Evolutionary conservation across 2,888 invertebrate genomes (phyloP).

Genomic region (Bembecia ichneumoniformis): DNA sequence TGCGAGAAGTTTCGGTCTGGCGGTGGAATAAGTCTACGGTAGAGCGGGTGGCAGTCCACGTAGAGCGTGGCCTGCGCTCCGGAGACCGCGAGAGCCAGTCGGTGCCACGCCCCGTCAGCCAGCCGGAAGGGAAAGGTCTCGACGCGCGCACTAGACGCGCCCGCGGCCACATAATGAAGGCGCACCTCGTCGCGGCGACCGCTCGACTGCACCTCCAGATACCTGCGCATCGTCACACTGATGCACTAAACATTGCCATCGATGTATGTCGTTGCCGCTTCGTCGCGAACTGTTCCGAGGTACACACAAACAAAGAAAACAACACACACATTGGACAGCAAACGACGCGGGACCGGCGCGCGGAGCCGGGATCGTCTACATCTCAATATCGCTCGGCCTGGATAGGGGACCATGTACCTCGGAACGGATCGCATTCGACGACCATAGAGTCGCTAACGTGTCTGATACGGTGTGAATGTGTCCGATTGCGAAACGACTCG

Average conservation of each 20-base stretch:
- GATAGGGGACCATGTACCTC: conserved; percentile 73
- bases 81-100: conserved; percentile 86
- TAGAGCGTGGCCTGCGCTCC: conserved; percentile 87
- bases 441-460: conserved; percentile 42
- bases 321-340: conserved; percentile 55
- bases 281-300: conserved; percentile 70
- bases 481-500: conserved; percentile 26
- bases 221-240: conserved; percentile 69
- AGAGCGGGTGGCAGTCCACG: conserved; percentile 89
- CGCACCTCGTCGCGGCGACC: conserved; percentile 89
- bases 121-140: conserved; percentile 91
- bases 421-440: conserved; percentile 69
- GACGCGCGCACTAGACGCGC: conserved; percentile 74
- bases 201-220: conserved; percentile 92
- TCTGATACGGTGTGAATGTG: conserved; percentile 42
- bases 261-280: conserved; percentile 16
- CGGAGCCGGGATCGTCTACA: conserved; percentile 57
- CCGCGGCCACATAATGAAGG: conserved; percentile 83
- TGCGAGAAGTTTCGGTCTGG: conserved; percentile 84
- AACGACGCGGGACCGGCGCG: conserved; percentile 32
- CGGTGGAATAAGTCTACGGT: conserved; percentile 83
- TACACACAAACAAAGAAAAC: conserved; percentile 69
- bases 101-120: conserved; percentile 92
- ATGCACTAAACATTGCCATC: not conserved
- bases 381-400: conserved; percentile 71